phyloP scores from a whole-genome alignment of 2,113 vertebrate species.

The Delphinapterus leucas region DNA sequence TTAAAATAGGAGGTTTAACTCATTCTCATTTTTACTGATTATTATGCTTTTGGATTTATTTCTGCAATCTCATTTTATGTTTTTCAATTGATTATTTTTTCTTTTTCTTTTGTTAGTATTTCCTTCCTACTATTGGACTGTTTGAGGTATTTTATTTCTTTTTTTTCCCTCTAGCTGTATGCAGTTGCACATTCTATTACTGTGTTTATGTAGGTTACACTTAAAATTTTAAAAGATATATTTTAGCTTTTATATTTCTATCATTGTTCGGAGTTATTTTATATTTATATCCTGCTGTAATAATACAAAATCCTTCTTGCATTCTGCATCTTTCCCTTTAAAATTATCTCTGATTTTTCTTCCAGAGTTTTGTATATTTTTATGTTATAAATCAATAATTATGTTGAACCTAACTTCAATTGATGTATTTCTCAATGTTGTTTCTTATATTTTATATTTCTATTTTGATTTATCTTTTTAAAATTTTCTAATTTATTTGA shows the following conservation, averaged over 20 bases:
- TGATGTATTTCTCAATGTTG: not conserved
- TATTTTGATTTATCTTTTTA: not conserved
- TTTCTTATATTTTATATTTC: not conserved
- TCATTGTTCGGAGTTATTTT: not conserved
- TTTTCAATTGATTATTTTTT: not conserved
- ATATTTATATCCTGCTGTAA: not conserved
- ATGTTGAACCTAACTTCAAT: not conserved
- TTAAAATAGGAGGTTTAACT: not conserved
- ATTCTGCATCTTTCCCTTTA: not conserved
- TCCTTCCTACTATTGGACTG: not conserved
- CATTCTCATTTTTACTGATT: not conserved
- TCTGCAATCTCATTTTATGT: not conserved
- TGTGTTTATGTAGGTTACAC: not conserved
- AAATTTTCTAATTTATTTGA: not conserved
- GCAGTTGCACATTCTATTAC: not conserved
- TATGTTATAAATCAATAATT: not conserved
- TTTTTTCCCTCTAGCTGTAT: not conserved
- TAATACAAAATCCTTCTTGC: not conserved
- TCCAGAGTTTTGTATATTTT: not conserved
- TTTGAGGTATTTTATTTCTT: not conserved
- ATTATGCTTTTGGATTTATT: not conserved
- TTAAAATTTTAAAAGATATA: not conserved
- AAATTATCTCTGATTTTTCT: not conserved
- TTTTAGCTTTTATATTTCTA: conserved; percentile 11
- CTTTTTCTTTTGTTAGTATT: not conserved